A percentile compares a stretch with the other conserved stretches of the same genome.
Conservation (phyloP, 2,888 invertebrate genomes). For the Tinea semifulvella region DNA sequence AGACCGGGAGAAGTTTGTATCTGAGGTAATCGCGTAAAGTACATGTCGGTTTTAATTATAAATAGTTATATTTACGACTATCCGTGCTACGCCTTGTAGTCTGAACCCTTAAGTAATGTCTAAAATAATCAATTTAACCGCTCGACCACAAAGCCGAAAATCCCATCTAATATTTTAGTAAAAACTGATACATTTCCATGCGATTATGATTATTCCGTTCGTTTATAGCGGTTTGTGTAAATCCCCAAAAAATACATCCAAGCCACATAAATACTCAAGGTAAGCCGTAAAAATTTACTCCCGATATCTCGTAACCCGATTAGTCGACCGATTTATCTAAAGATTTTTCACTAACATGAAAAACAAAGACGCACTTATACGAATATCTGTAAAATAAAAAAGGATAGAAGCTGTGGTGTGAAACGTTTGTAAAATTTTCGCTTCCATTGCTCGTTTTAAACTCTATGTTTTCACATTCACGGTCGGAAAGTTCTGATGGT, state of each 20-base stretch:
- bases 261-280: not conserved
- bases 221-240: not conserved
- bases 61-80: too few relatives aligned
- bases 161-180: too few relatives aligned
- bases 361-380: not conserved
- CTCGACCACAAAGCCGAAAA: not conserved
- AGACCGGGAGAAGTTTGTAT: too few relatives aligned
- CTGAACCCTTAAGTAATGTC: too few relatives aligned
- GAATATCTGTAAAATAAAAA: not conserved
- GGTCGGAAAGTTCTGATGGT: not conserved
- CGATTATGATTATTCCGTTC: not conserved
- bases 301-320: not conserved
- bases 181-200: not conserved
- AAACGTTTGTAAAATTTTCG: not conserved
- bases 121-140: too few relatives aligned
- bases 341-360: not conserved
- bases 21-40: too few relatives aligned
- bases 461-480: not conserved
- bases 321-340: not conserved
- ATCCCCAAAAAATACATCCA: not conserved
- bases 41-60: too few relatives aligned
- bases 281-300: slow-evolving; percentile 2
- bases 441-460: slow-evolving; percentile 1
- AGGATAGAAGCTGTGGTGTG: not conserved
- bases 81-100: too few relatives aligned